Evolutionary conservation across 2,888 invertebrate species (phyloP).

Genomic region (Diarsia mendica): DNA sequence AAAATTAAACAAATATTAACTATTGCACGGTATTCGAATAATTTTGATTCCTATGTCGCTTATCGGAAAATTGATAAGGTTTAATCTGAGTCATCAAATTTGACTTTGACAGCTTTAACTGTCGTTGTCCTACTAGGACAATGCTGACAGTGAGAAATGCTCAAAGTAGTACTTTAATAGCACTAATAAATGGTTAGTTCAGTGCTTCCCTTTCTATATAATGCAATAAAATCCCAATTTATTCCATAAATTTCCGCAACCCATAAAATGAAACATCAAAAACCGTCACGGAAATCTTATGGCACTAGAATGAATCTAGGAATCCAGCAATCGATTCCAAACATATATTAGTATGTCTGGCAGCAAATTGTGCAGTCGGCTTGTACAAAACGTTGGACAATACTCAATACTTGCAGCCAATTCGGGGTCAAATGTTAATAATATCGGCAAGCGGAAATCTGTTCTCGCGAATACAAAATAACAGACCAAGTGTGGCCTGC

Average conservation of each 20-base stretch:
- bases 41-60: background rate
- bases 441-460: conserved; percentile 88
- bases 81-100: too few species aligned
- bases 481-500: conserved; percentile 75
- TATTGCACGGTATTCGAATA: background rate
- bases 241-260: background rate
- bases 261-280: conserved; percentile 6
- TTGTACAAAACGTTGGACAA: conserved; percentile 53
- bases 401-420: conserved; percentile 65
- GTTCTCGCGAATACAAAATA: conserved; percentile 87
- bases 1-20: conserved; percentile 17
- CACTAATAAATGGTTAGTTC: background rate
- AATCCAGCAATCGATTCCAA: conserved; percentile 24
- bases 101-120: background rate
- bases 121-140: background rate
- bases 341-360: conserved; percentile 41
- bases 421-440: conserved; percentile 88
- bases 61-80: background rate
- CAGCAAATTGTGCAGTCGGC: conserved; percentile 36
- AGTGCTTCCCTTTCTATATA: background rate
- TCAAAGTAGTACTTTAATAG: background rate
- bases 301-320: conserved; percentile 9
- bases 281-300: conserved; percentile 9
- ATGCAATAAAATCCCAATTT: background rate
- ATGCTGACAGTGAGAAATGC: background rate